A percentile compares a stretch with the other conserved stretches of the same genome.
These are phyloP conservation scores for Pithys albifrons DNA, from an alignment of 2,113 vertebrate species.

Conservation along the genomic window DNA sequence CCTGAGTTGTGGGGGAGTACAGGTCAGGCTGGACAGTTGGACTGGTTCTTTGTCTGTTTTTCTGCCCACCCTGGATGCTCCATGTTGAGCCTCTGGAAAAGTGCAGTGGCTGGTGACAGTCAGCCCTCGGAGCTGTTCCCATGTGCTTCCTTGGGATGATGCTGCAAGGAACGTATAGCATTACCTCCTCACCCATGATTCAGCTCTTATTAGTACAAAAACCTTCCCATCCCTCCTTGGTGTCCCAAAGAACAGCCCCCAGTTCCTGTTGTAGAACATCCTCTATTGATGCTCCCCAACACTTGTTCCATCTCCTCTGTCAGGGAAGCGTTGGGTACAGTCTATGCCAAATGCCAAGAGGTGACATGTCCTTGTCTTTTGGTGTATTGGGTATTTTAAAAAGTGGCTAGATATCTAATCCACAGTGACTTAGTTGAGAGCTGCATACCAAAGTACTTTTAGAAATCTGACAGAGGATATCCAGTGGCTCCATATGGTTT, in stretches of 20 bases:
- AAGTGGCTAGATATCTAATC: not conserved
- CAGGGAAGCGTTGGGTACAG: not conserved
- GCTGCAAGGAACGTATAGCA: rapidly evolving
- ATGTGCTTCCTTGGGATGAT: not conserved
- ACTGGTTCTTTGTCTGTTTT: not conserved
- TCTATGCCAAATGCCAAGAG: not conserved
- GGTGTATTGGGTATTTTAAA: not conserved
- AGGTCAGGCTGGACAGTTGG: not conserved
- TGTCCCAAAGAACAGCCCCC: not conserved
- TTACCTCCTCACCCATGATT: not conserved
- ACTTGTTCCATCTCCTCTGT: rapidly evolving
- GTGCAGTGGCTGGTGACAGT: not conserved
- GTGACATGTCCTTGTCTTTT: not conserved
- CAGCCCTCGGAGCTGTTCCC: not conserved
- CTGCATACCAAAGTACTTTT: not conserved
- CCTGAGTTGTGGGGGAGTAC: not conserved
- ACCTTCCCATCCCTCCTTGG: not conserved
- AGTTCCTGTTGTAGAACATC: not conserved
- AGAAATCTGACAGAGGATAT: not conserved
- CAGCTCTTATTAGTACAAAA: not conserved
- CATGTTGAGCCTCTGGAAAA: not conserved
- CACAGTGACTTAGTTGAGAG: not conserved
- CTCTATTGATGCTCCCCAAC: not conserved
- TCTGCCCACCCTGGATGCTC: not conserved
- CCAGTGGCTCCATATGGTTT: not conserved